These are phyloP conservation scores for Oceanites oceanicus DNA, from an alignment of 2,113 vertebrate species.

Conservation along the genomic window DNA sequence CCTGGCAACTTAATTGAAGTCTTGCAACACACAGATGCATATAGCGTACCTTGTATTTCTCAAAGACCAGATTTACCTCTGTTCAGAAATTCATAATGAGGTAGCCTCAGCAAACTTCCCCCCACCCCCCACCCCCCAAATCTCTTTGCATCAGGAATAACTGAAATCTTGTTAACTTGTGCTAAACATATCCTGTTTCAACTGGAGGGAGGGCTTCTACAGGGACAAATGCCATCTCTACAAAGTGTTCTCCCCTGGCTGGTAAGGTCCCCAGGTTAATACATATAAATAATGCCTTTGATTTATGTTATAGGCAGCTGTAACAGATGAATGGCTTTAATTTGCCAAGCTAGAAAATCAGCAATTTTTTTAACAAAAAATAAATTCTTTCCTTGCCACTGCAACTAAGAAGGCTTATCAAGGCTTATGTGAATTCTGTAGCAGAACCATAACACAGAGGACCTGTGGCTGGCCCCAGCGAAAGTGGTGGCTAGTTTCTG, in stretches of 20 bases:
- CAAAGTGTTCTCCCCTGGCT: neutral
- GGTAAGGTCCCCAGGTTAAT: neutral
- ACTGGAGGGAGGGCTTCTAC: neutral
- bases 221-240: neutral
- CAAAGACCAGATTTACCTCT: neutral
- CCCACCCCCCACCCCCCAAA: neutral
- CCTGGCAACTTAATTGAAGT: neutral
- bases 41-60: neutral
- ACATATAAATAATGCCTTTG: conserved; percentile 4
- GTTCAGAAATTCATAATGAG: neutral
- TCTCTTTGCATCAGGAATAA: neutral
- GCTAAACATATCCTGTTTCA: neutral
- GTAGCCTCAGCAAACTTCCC: neutral
- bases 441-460: neutral
- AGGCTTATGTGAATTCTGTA: neutral
- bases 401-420: neutral
- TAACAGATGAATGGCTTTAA: conserved; percentile 27
- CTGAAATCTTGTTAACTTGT: neutral
- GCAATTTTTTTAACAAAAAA: neutral
- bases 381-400: neutral
- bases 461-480: neutral
- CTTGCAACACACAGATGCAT: neutral
- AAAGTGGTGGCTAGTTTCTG: neutral
- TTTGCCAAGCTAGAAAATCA: conserved; percentile 11
- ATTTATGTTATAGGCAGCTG: conserved; percentile 6